Evolutionary conservation across 2,113 vertebrate genomes (phyloP).

Genomic region (Amazona guildingii): DNA sequence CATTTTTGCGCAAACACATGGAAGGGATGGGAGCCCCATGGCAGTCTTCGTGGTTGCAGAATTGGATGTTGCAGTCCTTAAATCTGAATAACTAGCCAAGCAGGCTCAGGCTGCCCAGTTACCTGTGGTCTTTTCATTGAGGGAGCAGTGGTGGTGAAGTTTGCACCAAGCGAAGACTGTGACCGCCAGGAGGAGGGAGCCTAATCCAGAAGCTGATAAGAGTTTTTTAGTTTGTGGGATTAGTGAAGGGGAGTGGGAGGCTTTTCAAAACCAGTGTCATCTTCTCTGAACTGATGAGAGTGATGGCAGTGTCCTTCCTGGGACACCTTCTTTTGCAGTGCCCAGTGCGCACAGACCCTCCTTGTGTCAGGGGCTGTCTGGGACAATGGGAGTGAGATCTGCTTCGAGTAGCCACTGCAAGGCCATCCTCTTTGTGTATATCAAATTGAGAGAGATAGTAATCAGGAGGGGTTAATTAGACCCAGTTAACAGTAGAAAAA

Average conservation of each 20-base stretch:
- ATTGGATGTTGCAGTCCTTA: neutral
- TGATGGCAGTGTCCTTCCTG: neutral
- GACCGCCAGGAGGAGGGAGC: neutral
- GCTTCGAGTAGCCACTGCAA: rapidly evolving
- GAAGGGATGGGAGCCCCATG: neutral
- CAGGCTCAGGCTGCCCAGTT: neutral
- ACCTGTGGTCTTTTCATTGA: neutral
- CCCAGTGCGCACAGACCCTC: neutral
- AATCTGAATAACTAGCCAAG: neutral
- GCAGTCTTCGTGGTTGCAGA: neutral
- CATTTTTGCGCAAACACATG: neutral
- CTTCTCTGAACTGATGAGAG: neutral
- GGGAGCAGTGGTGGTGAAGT: neutral
- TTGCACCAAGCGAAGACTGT: neutral
- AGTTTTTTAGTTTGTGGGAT: neutral
- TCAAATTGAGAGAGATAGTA: neutral
- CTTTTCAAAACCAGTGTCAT: neutral
- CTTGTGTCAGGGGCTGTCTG: neutral
- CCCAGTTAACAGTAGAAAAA: neutral
- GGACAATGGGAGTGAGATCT: neutral
- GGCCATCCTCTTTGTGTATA: neutral
- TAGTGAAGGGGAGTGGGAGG: neutral
- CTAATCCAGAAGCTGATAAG: neutral
- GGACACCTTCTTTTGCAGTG: neutral
- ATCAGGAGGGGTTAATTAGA: neutral